Evolutionary conservation across 2,113 vertebrate genomes (phyloP), one percentile per base, ranked within the genome.

Genomic region (Pimephales promelas): DNA sequence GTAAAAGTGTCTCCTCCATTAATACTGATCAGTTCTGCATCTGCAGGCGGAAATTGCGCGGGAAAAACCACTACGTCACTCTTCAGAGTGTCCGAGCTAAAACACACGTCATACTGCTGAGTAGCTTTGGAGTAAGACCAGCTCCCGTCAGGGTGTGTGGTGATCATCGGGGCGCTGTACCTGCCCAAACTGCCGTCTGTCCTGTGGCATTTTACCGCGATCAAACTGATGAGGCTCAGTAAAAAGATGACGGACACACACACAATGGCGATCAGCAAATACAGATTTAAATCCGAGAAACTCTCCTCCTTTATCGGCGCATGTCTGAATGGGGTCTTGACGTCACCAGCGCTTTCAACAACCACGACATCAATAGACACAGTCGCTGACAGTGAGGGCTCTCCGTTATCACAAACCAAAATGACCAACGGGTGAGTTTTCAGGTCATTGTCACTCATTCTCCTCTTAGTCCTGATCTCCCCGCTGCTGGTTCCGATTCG

Each of bases 321-420:
- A 72, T 94, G 92, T 79, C 92, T 92, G 1, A 95, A 95, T 49
- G 92, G 90, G 0, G 93, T 92, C 87, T 94, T 86, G 0, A 89
- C 89, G 56, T 92, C 86, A 76, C 2, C 61, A 40, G 64, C 45
- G 71, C 34, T 74, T 26, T 90, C 90, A 62, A 85, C 71, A 80
- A 88, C 85, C 66, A 87, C 74, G 26, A 84, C 82, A 56, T 87
- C 89, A 62, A 90, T 76, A 56, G 89, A 88, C 68, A 89, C 88
- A 13, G 83, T 88, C 10, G 85, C 57, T 34, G 90, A 89, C n/a
- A 90, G 74, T 7, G 85, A 72, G 22, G 89, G 84, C 10, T 86
- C 79, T 78, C 91, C 91, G 62, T 83, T 88, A 84, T 90, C 90
- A 79, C 81, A 77, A 47, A 91, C 84, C 84, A 89, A 72, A 81